phyloP scores from a whole-genome alignment of 2,797 vertebrate genomes.

The Anabas testudineus region DNA sequence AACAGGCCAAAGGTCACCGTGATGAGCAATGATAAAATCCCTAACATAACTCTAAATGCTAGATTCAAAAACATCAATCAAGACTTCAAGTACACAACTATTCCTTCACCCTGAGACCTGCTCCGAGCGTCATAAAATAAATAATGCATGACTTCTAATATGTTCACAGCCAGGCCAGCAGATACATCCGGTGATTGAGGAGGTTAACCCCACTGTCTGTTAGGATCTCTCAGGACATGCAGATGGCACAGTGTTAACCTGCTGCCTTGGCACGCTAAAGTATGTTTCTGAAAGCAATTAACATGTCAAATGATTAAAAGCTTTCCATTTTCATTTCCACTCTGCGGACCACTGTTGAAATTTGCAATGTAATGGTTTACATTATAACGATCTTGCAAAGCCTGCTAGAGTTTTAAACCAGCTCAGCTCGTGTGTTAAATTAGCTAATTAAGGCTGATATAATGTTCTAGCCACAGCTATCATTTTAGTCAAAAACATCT shows the following conservation, averaged over 20 bases:
- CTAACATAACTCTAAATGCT: slow-evolving; percentile 22
- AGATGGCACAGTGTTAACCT: slow-evolving; percentile 13
- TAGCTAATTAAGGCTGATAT: background rate
- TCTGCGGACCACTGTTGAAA: background rate
- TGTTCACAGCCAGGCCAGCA: slow-evolving; percentile 39
- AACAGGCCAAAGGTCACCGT: slow-evolving; percentile 33
- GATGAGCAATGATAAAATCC: slow-evolving; percentile 34
- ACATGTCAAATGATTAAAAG: background rate
- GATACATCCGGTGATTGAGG: slow-evolving; percentile 28
- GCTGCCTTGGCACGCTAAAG: slow-evolving; percentile 4
- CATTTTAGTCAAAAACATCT: background rate
- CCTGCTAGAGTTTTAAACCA: background rate
- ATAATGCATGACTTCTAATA: slow-evolving; percentile 53
- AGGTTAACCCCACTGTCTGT: slow-evolving; percentile 30
- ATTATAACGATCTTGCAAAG: too few relatives aligned
- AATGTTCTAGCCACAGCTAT: too few relatives aligned
- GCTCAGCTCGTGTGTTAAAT: too few relatives aligned
- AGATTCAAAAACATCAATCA: slow-evolving; percentile 43
- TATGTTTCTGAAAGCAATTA: slow-evolving; percentile 18
- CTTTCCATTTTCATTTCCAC: too few relatives aligned
- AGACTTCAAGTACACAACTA: slow-evolving; percentile 13
- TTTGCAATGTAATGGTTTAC: background rate
- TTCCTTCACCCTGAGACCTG: slow-evolving; percentile 16
- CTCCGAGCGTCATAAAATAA: slow-evolving; percentile 25
- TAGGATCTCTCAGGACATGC: slow-evolving; percentile 19